Evolutionary conservation across 2,888 invertebrate genomes (phyloP).

Genomic region (Catocala nupta): DNA sequence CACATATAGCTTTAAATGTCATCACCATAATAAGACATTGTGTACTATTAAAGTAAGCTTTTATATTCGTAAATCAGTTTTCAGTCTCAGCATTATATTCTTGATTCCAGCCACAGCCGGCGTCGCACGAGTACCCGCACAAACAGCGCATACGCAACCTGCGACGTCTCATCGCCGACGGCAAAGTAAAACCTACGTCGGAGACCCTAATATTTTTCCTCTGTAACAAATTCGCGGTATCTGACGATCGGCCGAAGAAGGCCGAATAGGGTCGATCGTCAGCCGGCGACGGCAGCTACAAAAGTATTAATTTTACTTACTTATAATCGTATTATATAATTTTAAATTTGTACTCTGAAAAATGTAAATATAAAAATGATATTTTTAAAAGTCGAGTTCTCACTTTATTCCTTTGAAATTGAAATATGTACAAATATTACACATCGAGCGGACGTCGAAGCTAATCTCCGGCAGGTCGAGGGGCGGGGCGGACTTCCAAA

Average conservation of each 20-base stretch:
- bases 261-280: slow-evolving; percentile 27
- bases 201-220: slow-evolving; percentile 85
- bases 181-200: slow-evolving; percentile 81
- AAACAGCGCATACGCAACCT: slow-evolving; percentile 89
- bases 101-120: slow-evolving; percentile 55
- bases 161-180: slow-evolving; percentile 78
- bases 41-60: slow-evolving; percentile 42
- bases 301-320: slow-evolving; percentile 54
- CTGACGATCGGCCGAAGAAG: slow-evolving; percentile 74
- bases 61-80: slow-evolving; percentile 22
- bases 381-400: slow-evolving; percentile 77
- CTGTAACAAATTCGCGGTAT: slow-evolving; percentile 84
- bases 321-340: slow-evolving; percentile 42
- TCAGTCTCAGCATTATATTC: slow-evolving; percentile 30
- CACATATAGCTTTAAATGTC: slow-evolving; percentile 34
- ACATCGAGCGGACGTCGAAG: slow-evolving; percentile 33
- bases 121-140: slow-evolving; percentile 86
- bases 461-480: slow-evolving; percentile 36
- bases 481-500: slow-evolving; percentile 57
- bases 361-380: slow-evolving; percentile 70
- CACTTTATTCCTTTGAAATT: slow-evolving; percentile 67
- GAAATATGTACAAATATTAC: slow-evolving; percentile 52
- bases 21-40: slow-evolving; percentile 39
- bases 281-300: slow-evolving; percentile 28
- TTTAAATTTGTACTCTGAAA: slow-evolving; percentile 50